phyloP scores from a whole-genome alignment of 2,113 vertebrate species.

The Neogobius melanostomus region DNA sequence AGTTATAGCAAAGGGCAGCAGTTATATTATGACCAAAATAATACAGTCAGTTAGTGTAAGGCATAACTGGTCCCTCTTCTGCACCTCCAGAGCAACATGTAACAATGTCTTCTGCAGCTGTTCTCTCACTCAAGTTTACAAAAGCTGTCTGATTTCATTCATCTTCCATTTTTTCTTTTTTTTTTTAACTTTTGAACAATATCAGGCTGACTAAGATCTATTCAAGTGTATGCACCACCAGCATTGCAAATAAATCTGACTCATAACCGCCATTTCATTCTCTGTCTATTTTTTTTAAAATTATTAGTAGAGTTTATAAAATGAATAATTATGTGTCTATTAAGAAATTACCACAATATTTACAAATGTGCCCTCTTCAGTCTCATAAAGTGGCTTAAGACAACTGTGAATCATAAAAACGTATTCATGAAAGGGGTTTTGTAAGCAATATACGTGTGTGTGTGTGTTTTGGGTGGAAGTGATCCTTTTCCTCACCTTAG shows the following conservation, averaged over 20 bases:
- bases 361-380: too few relatives aligned
- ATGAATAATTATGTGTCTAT: too few relatives aligned
- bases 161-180: conserved; percentile 34
- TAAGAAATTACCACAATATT: too few relatives aligned
- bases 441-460: too few relatives aligned
- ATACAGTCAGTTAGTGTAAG: background rate
- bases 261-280: conserved; percentile 17
- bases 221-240: conserved; percentile 43
- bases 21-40: background rate
- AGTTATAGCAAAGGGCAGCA: conserved; percentile 4
- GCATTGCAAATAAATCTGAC: conserved; percentile 61
- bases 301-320: background rate
- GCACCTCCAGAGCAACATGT: conserved; percentile 28
- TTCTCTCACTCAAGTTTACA: conserved; percentile 30
- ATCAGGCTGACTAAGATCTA: conserved; percentile 59
- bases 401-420: too few relatives aligned
- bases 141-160: conserved; percentile 33
- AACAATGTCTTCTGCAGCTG: conserved; percentile 20
- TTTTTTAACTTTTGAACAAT: background rate
- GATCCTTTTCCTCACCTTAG: background rate
- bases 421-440: too few relatives aligned
- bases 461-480: background rate
- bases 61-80: conserved; percentile 5
- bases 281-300: background rate
- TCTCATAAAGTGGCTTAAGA: too few relatives aligned